These are phyloP conservation scores for Lamellibrachia luymesi DNA, from an alignment of 1,140 invertebrate species.

Conservation along the genomic window DNA sequence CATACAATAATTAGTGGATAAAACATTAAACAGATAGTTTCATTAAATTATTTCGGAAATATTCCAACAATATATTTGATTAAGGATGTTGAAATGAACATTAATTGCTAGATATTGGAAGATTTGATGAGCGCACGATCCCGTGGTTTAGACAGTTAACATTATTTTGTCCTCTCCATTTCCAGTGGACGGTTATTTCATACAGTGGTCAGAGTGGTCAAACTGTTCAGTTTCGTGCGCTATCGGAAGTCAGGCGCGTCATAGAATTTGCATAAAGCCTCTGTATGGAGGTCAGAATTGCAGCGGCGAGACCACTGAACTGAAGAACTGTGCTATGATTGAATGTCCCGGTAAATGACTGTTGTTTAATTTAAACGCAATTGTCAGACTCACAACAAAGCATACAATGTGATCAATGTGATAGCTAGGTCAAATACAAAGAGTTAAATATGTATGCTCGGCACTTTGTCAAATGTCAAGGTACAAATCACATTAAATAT, in stretches of 20 bases:
- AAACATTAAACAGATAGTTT: not conserved
- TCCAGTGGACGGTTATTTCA: slow-evolving; percentile 33
- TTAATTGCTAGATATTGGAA: no score
- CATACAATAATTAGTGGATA: not conserved
- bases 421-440: not conserved
- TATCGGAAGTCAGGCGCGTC: not conserved
- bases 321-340: slow-evolving; percentile 21
- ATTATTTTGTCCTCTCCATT: not conserved
- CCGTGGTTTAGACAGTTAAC: not conserved
- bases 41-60: not conserved
- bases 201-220: slow-evolving; percentile 24
- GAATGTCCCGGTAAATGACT: slow-evolving; percentile 25
- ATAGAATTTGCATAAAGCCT: slow-evolving; percentile 4
- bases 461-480: not conserved
- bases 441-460: not conserved
- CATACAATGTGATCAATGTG: not conserved
- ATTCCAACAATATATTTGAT: no score
- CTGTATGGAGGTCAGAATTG: slow-evolving; percentile 38
- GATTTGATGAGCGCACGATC: not conserved
- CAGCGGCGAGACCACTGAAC: slow-evolving; percentile 27
- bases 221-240: slow-evolving; percentile 23
- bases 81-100: no score
- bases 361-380: not conserved
- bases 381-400: not conserved
- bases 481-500: not conserved